Evolutionary conservation across 37 sponge, comb jelly and placozoan species (phyloP).

Genomic region (Oopsacas minuta): DNA sequence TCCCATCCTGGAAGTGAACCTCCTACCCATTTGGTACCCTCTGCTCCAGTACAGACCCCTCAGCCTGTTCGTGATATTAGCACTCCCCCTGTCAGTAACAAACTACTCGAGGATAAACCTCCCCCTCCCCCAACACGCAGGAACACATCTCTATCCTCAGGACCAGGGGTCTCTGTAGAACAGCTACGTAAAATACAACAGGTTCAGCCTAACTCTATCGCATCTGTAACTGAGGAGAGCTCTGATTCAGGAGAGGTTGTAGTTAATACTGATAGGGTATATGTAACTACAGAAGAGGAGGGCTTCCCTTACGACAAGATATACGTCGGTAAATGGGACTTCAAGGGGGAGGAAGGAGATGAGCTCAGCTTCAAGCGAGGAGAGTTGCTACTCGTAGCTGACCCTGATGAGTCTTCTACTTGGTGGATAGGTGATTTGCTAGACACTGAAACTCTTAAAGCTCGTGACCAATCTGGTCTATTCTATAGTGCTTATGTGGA

Average conservation of each 20-base stretch:
- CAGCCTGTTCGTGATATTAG: neutral
- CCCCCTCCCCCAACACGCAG: neutral
- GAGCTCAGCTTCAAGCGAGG: conserved; percentile 56
- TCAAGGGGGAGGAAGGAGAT: conserved; percentile 35
- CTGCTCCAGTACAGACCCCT: neutral
- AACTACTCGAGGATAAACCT: neutral
- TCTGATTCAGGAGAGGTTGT: neutral
- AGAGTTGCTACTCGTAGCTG: conserved; percentile 50
- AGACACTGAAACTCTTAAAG: conserved; percentile 9
- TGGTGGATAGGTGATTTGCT: conserved; percentile 75
- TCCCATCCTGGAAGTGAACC: conserved; percentile 1
- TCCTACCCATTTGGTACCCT: neutral
- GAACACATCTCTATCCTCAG: neutral
- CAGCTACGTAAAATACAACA: neutral
- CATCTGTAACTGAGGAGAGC: neutral
- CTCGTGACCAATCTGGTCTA: neutral
- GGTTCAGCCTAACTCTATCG: neutral
- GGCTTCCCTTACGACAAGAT: conserved; percentile 44
- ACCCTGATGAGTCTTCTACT: conserved; percentile 12
- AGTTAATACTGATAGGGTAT: conserved; percentile 39
- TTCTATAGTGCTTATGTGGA: neutral
- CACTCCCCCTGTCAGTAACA: neutral
- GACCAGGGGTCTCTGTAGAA: neutral
- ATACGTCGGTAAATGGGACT: conserved; percentile 63
- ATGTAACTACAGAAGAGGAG: conserved; percentile 22